A percentile compares a stretch with the other conserved stretches of the same genome.
phyloP scores from a whole-genome alignment of 2,888 invertebrate species.

The Latrodectus elegans region DNA sequence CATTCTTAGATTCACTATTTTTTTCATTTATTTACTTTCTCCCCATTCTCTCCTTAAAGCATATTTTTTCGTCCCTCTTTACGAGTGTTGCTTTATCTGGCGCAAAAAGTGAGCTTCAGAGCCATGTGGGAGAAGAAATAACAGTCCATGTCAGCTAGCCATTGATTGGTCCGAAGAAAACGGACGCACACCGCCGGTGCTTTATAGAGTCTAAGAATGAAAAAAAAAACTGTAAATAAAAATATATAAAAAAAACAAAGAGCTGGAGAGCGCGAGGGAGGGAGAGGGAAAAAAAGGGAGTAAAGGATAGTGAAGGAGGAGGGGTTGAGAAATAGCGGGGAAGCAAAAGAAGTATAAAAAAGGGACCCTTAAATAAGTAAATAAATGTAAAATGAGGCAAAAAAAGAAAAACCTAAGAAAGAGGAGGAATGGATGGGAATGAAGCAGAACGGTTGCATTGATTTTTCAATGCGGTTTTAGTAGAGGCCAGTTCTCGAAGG shows the following conservation, averaged over 20 bases:
- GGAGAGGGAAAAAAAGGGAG: slow-evolving; percentile 8
- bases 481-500: slow-evolving; percentile 56
- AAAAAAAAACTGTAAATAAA: slow-evolving; percentile 29
- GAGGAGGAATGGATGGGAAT: slow-evolving; percentile 33
- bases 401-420: slow-evolving; percentile 36
- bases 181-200: slow-evolving; percentile 53
- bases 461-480: slow-evolving; percentile 69
- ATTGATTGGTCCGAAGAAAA: slow-evolving; percentile 62
- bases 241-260: slow-evolving; percentile 23
- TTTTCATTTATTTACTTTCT: too few relatives aligned
- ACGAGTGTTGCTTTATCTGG: too few relatives aligned
- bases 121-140: slow-evolving; percentile 66
- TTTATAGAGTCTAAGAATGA: slow-evolving; percentile 58
- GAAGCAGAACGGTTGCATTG: slow-evolving; percentile 66
- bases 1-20: too few relatives aligned
- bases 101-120: slow-evolving; percentile 27
- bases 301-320: neutral
- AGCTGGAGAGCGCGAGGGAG: slow-evolving; percentile 7
- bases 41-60: too few relatives aligned
- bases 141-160: slow-evolving; percentile 62
- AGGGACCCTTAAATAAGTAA: slow-evolving; percentile 62
- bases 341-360: slow-evolving; percentile 16
- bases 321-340: slow-evolving; percentile 8
- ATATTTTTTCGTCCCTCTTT: too few relatives aligned
- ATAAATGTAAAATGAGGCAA: slow-evolving; percentile 56